Percentiles rank a stretch among this genome's conserved stretches.
Conservation (phyloP, 2,797 vertebrate genomes). For the Enoplosus armatus region DNA sequence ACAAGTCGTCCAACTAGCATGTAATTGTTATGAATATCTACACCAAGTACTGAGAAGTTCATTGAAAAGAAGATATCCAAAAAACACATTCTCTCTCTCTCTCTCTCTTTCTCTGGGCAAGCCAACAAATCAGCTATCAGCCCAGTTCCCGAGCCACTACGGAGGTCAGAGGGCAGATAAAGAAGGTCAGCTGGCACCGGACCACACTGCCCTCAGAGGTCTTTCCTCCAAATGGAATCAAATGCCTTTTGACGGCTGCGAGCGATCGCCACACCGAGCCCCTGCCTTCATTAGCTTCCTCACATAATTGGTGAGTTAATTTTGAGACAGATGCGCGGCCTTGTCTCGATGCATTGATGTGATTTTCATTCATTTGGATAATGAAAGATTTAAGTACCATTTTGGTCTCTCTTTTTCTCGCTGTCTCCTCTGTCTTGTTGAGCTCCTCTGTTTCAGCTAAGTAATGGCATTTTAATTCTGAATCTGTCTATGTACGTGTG, state of each 20-base stretch:
- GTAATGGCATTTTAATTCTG: conserved; percentile 82
- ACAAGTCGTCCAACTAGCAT: conserved; percentile 44
- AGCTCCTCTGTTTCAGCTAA: conserved; percentile 66
- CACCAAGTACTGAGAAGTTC: conserved; percentile 35
- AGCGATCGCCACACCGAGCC: conserved; percentile 37
- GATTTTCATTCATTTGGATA: conserved; percentile 79
- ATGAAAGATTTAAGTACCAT: conserved; percentile 74
- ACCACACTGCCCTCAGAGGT: conserved; percentile 58
- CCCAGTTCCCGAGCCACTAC: conserved; percentile 73
- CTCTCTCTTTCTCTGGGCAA: conserved; percentile 39
- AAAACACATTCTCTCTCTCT: neutral
- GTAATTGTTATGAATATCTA: conserved; percentile 46
- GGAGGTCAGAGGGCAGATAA: conserved; percentile 67
- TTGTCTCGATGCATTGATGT: conserved; percentile 66
- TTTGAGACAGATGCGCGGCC: conserved; percentile 69
- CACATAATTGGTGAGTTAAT: conserved; percentile 69
- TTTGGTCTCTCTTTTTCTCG: conserved; percentile 57
- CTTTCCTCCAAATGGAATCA: conserved; percentile 67
- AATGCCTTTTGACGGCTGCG: conserved; percentile 56
- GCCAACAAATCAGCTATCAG: conserved; percentile 89
- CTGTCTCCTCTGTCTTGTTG: conserved; percentile 57
- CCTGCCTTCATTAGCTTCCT: conserved; percentile 60
- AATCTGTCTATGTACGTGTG: conserved; percentile 16
- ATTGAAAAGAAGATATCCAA: conserved; percentile 30
- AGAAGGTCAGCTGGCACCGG: conserved; percentile 64